Conservation (phyloP, 2,113 vertebrate species). For the Dryoscopus gambensis region DNA sequence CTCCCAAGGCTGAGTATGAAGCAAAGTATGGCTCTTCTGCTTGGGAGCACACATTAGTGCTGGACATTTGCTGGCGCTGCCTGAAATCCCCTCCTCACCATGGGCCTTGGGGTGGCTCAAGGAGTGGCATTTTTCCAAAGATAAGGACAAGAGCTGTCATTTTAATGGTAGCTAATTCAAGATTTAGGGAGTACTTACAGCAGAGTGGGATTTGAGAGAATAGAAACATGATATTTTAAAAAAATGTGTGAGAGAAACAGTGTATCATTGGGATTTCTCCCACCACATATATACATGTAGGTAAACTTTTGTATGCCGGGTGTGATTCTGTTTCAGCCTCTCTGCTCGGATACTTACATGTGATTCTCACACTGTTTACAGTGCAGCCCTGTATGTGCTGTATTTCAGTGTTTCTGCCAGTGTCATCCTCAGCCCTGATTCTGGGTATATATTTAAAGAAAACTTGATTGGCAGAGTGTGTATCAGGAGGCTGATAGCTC, state of each 20-base stretch:
- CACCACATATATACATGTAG: rapidly evolving
- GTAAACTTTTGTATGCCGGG: neutral
- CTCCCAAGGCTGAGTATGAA: neutral
- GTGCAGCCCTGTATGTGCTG: neutral
- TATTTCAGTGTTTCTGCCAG: neutral
- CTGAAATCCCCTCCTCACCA: neutral
- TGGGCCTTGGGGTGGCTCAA: neutral
- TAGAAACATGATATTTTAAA: neutral
- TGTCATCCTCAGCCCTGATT: neutral
- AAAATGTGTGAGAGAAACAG: neutral
- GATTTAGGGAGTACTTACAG: neutral
- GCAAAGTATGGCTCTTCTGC: neutral
- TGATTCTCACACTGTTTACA: neutral
- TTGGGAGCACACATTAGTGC: neutral
- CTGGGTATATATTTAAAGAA: neutral
- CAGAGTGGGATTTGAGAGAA: neutral
- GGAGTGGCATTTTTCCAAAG: neutral
- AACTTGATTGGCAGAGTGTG: neutral
- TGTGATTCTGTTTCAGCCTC: neutral
- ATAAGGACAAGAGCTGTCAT: neutral
- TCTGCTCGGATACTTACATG: rapidly evolving
- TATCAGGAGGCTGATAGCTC: neutral
- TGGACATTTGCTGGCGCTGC: rapidly evolving
- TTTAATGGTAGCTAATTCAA: neutral
- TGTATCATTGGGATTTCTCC: neutral